Conservation (phyloP, 1,140 invertebrate species). For the Drosophila varians region DNA sequence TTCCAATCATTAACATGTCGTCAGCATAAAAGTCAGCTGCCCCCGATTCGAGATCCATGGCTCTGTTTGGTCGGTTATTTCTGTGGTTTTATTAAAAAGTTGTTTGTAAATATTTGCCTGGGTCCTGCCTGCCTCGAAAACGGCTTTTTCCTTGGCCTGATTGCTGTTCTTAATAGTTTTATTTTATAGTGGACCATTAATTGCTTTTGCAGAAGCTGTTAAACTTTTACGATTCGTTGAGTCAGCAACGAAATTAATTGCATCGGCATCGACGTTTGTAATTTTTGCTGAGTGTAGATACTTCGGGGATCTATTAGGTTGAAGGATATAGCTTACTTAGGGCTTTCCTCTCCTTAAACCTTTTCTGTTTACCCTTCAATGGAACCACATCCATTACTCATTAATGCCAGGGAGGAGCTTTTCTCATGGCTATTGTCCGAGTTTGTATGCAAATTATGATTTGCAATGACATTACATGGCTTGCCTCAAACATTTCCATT, state of each 20-base stretch:
- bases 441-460: conserved; percentile 67
- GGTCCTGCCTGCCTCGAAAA: not conserved
- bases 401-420: conserved; percentile 5
- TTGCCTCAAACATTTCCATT: conserved; percentile 55
- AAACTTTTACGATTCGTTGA: conserved; percentile 27
- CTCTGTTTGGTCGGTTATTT: conserved; percentile 18
- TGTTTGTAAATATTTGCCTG: conserved; percentile 40
- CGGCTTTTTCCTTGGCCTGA: not conserved
- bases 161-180: conserved; percentile 32
- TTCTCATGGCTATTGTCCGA: conserved; percentile 5
- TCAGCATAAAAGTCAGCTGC: conserved; percentile 54
- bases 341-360: too few species aligned
- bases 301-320: too few species aligned
- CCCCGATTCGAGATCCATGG: conserved; percentile 8
- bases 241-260: conserved; percentile 13
- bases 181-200: conserved; percentile 54
- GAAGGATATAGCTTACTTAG: too few species aligned
- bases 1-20: conserved; percentile 50
- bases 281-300: not conserved
- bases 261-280: not conserved
- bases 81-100: conserved; percentile 50
- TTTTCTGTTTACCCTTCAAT: not conserved
- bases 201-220: conserved; percentile 25
- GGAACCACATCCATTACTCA: conserved; percentile 10
- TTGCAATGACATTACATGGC: conserved; percentile 51